Percentiles rank a stretch among this genome's conserved stretches.
Conservation (phyloP, 2,888 invertebrate species). For the Amiota minor region DNA sequence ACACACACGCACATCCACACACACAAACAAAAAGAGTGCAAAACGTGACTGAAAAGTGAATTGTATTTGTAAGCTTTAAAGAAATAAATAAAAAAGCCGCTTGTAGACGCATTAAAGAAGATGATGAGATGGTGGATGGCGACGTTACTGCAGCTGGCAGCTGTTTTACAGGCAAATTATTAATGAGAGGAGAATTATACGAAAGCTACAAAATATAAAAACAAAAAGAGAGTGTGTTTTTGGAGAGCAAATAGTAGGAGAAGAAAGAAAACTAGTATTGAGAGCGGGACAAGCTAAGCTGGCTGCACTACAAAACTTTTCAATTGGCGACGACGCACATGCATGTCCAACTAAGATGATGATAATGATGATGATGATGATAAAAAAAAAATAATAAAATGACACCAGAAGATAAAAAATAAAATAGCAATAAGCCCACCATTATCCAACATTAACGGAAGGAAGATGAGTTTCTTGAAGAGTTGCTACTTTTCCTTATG, state of each 20-base stretch:
- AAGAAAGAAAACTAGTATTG: constrained; percentile 56
- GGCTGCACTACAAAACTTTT: not conserved
- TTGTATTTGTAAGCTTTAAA: constrained; percentile 49
- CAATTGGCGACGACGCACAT: constrained; percentile 10
- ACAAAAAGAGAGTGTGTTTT: constrained; percentile 28
- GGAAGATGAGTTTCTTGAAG: not conserved
- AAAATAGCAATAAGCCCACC: constrained; percentile 16
- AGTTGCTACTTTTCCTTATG: not conserved
- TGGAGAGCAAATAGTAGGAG: too few species aligned
- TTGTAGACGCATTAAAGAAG: constrained; percentile 24
- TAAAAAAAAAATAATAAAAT: constrained; percentile 24
- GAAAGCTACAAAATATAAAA: constrained; percentile 29
- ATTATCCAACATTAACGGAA: constrained; percentile 15
- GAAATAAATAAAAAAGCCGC: constrained; percentile 5
- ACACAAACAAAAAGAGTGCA: constrained; percentile 55
- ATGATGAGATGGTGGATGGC: too few species aligned
- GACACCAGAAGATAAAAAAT: not conserved
- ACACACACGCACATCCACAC: constrained; percentile 35
- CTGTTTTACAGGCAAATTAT: constrained; percentile 43
- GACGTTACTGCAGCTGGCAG: constrained; percentile 58
- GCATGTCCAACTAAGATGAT: constrained; percentile 13
- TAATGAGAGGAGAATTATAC: constrained; percentile 2
- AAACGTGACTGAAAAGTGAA: constrained; percentile 67
- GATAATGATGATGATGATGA: constrained; percentile 22
- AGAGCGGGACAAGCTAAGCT: constrained; percentile 51